Percentiles rank a stretch among this genome's conserved stretches.
Evolutionary conservation across 2,888 invertebrate species (phyloP).

Genomic region (Eristalis pertinax): DNA sequence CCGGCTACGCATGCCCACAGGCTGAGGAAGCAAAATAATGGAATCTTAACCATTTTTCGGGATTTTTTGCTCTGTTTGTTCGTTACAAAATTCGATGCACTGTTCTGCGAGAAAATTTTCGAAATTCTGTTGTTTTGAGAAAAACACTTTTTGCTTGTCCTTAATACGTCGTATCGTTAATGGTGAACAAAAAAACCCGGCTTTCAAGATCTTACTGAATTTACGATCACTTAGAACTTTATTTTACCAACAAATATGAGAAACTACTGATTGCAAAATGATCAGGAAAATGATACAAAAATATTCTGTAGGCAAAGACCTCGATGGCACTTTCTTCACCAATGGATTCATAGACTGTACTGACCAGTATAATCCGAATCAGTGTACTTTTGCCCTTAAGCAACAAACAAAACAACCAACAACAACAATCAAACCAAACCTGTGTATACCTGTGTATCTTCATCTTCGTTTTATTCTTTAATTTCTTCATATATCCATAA

Average conservation of each 20-base stretch:
- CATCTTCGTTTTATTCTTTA: constrained; percentile 9
- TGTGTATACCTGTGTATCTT: constrained; percentile 40
- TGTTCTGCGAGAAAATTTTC: not conserved
- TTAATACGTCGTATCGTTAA: not conserved
- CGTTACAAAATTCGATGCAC: not conserved
- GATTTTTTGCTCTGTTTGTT: not conserved
- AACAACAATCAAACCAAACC: constrained; percentile 38
- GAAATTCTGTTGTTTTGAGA: not conserved
- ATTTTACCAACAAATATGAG: not conserved
- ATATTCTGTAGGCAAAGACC: constrained; percentile 40
- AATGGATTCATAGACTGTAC: constrained; percentile 68
- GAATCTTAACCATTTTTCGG: constrained; percentile 51
- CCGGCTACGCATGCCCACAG: constrained; percentile 55
- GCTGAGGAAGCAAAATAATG: constrained; percentile 51
- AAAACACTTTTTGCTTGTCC: not conserved
- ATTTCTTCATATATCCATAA: not conserved
- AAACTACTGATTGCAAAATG: not conserved
- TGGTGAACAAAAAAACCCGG: not conserved
- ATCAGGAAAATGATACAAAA: not conserved
- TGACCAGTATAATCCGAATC: constrained; percentile 64
- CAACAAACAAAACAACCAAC: constrained; percentile 62
- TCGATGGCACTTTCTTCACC: constrained; percentile 64
- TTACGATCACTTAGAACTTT: not conserved
- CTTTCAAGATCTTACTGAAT: not conserved
- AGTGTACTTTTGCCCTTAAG: constrained; percentile 68